A percentile compares a stretch with the other conserved stretches of the same genome.
phyloP scores from a whole-genome alignment of 2,113 vertebrate species.

The Nymphicus hollandicus region DNA sequence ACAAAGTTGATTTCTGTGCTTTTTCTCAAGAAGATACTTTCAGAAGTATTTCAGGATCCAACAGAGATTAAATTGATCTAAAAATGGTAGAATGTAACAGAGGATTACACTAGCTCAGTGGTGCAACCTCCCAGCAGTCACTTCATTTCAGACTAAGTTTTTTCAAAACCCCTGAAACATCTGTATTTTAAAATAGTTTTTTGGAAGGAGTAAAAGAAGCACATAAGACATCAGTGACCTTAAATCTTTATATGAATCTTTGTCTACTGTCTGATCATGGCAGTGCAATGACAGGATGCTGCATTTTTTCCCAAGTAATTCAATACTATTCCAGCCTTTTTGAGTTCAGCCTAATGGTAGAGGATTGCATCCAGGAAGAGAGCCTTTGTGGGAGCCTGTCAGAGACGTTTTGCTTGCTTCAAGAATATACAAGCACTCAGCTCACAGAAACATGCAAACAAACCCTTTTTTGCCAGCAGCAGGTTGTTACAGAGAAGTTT shows the following conservation, averaged over 20 bases:
- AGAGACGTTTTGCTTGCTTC: neutral
- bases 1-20: neutral
- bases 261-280: neutral
- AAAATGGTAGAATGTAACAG: conserved; percentile 4
- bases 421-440: neutral
- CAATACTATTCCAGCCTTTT: neutral
- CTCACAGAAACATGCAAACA: neutral
- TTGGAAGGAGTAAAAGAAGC: neutral
- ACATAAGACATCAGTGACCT: neutral
- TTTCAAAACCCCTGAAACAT: conserved; percentile 1
- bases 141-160: neutral
- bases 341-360: neutral
- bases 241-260: neutral
- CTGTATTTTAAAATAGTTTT: neutral
- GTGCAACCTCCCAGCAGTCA: neutral
- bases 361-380: neutral
- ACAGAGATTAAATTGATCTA: conserved; percentile 9
- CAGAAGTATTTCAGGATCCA: conserved; percentile 2
- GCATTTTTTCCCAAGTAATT: neutral
- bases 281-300: neutral
- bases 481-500: neutral
- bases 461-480: neutral
- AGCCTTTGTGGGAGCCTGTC: neutral
- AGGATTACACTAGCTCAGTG: neutral
- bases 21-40: neutral